Base-by-base conservation (phyloP, 2,888 invertebrate genomes). In the Rhopalosiphum nymphaeae region DNA sequence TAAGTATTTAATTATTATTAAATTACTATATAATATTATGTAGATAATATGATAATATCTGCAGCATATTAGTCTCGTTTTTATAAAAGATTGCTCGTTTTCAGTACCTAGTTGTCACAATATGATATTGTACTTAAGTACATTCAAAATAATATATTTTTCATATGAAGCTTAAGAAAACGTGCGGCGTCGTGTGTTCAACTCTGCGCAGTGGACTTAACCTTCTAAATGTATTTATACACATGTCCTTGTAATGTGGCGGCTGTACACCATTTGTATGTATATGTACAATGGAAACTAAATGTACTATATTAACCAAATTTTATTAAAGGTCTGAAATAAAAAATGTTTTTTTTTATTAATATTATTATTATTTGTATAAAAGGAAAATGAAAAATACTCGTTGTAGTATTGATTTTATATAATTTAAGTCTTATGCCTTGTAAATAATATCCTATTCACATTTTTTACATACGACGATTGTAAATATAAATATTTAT, bases 171-270 rank as follows among this genome's bases (percentile, higher is more conserved):
- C 21, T n/a, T n/a, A n/a, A 9, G 13, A 53, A 49, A 91, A 78
- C 25, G 26, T 26, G 36, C 42, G 61, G 29, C 61, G 67, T 67
- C 46, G 13, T 91, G 53, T 53, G 42, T 42, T 42, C 36, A 4
- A 29, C 42, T 78, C 42, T 84, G 29, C 29, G n/a, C 10, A 13
- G 49, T 61, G 46, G 36, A 92, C 86, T 87, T 61, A 92, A 92
- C 92, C 61, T 92, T 92, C 87, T 49, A 29, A 42, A 92, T 87
- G 44, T 92, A 92, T 92, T 87, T 49, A 61, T 87, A 86, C 16
- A 61, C 26, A 49, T 26, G 87, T 92, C 87, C 46, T 86, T 87
- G 92, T 36, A 36, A 36, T 61, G 16, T 78, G 87, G 49, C 42
- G 11, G 25, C 21, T 67, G 56, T 10, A 25, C 57, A 42, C 9